phyloP scores from a whole-genome alignment of 2,797 vertebrate species.

The Myotis planiceps region DNA sequence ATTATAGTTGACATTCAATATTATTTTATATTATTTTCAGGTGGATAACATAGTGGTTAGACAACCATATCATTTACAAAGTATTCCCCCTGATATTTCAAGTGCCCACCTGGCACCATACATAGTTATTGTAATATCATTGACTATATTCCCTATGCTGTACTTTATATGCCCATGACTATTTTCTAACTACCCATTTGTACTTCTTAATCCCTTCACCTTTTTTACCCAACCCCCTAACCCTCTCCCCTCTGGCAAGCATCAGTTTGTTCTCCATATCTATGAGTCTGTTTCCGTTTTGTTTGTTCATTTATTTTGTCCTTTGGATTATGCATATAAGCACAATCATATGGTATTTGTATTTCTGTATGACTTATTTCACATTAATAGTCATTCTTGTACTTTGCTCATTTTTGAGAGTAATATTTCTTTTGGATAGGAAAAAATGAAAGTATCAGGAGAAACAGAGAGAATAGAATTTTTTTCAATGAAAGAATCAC shows the following conservation, averaged over 20 bases:
- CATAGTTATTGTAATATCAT: not conserved
- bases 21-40: not conserved
- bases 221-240: not conserved
- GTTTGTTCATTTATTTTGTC: not conserved
- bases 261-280: not conserved
- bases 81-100: not conserved
- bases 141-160: not conserved
- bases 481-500: not conserved
- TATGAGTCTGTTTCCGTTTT: not conserved
- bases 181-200: not conserved
- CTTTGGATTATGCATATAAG: not conserved
- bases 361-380: not conserved
- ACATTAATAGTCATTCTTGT: not conserved
- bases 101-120: not conserved
- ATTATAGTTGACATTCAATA: not conserved
- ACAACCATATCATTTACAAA: not conserved
- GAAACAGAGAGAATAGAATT: not conserved
- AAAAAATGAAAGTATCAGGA: not conserved
- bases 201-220: not conserved
- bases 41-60: not conserved
- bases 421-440: not conserved
- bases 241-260: not conserved
- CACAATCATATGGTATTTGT: not conserved
- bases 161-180: not conserved
- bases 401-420: conserved; percentile 4